phyloP scores from a whole-genome alignment of 2,113 vertebrate genomes.

The Lepisosteus osseus region DNA sequence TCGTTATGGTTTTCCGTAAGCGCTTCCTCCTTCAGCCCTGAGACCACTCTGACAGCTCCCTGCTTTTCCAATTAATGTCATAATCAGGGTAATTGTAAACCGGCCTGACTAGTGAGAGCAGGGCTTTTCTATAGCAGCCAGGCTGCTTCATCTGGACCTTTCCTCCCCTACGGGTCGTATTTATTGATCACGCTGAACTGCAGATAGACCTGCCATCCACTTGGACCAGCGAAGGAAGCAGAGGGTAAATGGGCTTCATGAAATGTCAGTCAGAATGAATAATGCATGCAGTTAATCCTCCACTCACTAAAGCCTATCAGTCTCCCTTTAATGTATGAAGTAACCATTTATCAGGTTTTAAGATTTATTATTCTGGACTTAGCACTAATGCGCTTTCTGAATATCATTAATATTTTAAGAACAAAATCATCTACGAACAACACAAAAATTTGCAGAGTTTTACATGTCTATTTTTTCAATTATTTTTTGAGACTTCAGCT shows the following conservation, averaged over 20 bases:
- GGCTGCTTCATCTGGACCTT: neutral
- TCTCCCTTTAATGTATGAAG: constrained; percentile 60
- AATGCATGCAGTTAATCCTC: constrained; percentile 56
- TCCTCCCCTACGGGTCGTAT: constrained; percentile 35
- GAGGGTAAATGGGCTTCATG: constrained; percentile 55
- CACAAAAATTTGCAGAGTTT: no score
- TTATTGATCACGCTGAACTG: constrained; percentile 53
- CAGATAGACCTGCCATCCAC: constrained; percentile 44
- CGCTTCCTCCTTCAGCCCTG: neutral
- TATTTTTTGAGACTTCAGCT: no score
- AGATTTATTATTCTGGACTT: constrained; percentile 54
- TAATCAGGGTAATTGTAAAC: constrained; percentile 2
- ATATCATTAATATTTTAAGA: constrained; percentile 49
- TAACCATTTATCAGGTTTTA: constrained; percentile 53
- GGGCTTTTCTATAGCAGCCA: neutral
- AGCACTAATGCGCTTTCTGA: constrained; percentile 56
- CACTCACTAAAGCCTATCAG: constrained; percentile 48
- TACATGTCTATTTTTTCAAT: no score
- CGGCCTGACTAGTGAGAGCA: neutral
- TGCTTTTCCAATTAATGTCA: constrained; percentile 7
- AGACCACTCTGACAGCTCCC: neutral
- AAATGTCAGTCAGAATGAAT: constrained; percentile 58
- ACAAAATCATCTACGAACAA: no score
- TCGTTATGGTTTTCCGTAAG: neutral
- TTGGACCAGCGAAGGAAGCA: constrained; percentile 33